Base-by-base conservation (phyloP, 2,113 vertebrate species). In the Scytalopus superciliaris region DNA sequence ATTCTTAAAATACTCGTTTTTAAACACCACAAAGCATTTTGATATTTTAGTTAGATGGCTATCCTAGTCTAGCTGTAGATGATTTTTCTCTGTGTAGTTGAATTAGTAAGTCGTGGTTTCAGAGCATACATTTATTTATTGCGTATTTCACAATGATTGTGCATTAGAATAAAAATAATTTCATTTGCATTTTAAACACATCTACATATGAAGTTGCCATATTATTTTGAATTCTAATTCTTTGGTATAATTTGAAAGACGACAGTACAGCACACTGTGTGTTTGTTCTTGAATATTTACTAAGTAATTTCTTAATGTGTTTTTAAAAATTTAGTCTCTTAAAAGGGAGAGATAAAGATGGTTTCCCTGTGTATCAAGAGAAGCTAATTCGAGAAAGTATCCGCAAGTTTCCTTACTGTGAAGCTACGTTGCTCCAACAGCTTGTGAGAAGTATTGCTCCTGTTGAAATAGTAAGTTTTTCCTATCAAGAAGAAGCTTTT, bases 381-480 rank as follows among this genome's bases (percentile, higher is more conserved):
- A 99, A 99, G 97, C 97, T 99, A 60, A 98, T 99, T 90, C 96
- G 99, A 94, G 99, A 99, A 94, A 99, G 99, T 64, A 99, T 99
- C 95, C 98, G 99, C 18, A 99, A 99, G 96, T 99, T 99, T 90
- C 99, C 99, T 7, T 99, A 98, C 96, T 99, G 99, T 53, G 99
- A 99, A 89, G 98, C 99, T 8, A 99, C 99, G 0, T 97, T 99
- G 91, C 98, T 99, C 56, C 99, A 99, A 98, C 99, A 99, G 97
- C 98, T 99, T 73, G 99, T 99, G 76, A 98, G 99, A 83, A 99
- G 99, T 81, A 99, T 99, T 72, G 98, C 99, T 55, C 99, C 99
- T 9, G 99, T 99, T 64, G 99, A 99, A 97, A 99, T 99, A 23
- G 99, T 99, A 97, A 99, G 99, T 93, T 57, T 49, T 45, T 89